A percentile compares a stretch with the other conserved stretches of the same genome.
Conservation (phyloP, 2,888 invertebrate species). For the Muschampia plurimacula region DNA sequence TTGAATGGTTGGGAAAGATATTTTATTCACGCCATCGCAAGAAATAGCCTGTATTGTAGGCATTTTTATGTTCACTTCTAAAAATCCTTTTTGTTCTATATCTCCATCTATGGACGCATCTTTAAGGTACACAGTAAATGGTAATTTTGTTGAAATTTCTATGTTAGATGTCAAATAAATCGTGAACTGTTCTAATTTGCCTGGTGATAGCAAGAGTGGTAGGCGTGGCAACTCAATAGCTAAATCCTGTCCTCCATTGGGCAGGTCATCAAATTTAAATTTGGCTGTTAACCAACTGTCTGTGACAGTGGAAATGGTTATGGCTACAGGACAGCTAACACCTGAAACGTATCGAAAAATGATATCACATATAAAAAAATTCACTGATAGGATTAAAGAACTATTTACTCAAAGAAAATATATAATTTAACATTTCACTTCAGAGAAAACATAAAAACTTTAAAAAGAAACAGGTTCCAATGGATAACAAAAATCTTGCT, state of each 20-base stretch:
- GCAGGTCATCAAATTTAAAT: constrained; percentile 62
- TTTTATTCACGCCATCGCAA: constrained; percentile 68
- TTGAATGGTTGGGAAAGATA: constrained; percentile 64
- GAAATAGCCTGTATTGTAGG: constrained; percentile 74
- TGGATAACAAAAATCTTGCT: too few relatives aligned
- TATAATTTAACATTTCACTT: too few relatives aligned
- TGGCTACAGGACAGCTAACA: constrained; percentile 57
- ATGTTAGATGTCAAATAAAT: constrained; percentile 66
- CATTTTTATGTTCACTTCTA: constrained; percentile 67
- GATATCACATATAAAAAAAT: not conserved
- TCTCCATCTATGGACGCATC: constrained; percentile 69
- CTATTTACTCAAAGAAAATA: too few relatives aligned
- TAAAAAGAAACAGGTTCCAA: too few relatives aligned
- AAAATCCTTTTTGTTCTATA: constrained; percentile 58
- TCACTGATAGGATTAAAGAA: too few relatives aligned
- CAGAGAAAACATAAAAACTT: too few relatives aligned
- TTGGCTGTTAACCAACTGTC: constrained; percentile 75
- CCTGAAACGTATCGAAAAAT: constrained; percentile 52
- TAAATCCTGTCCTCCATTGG: constrained; percentile 57
- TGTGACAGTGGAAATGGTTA: constrained; percentile 65
- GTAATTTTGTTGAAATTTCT: constrained; percentile 60
- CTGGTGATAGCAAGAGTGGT: constrained; percentile 70
- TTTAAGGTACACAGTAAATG: constrained; percentile 64
- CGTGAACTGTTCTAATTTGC: constrained; percentile 66
- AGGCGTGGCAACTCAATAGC: constrained; percentile 69